Evolutionary conservation across 2,797 vertebrate species (phyloP).

Genomic region (Coccyzus lansbergi): DNA sequence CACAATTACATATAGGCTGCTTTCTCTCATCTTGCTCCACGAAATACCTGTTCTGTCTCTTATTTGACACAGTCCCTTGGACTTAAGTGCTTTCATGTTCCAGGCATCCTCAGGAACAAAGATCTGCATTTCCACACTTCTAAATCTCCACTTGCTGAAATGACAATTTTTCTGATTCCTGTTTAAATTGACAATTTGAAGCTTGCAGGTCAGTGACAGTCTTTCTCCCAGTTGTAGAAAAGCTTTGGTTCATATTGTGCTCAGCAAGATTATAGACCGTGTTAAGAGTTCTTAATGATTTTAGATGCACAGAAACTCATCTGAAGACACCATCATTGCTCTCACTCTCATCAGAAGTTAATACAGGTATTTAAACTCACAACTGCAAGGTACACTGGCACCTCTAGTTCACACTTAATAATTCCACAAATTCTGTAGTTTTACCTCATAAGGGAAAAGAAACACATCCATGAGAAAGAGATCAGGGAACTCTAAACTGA

Average conservation of each 20-base stretch:
- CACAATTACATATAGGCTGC: not conserved
- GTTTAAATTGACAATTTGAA: not conserved
- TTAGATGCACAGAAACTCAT: not conserved
- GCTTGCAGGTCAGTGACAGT: not conserved
- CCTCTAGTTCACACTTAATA: not conserved
- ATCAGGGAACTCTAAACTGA: not conserved
- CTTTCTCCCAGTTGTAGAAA: not conserved
- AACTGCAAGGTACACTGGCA: not conserved
- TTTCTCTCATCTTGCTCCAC: not conserved
- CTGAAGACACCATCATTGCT: not conserved
- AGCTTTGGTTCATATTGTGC: not conserved
- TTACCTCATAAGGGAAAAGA: not conserved
- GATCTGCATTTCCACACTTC: not conserved
- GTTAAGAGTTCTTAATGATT: not conserved
- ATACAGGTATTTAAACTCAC: not conserved
- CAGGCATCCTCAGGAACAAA: rapidly evolving
- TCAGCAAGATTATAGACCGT: not conserved
- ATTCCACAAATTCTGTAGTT: not conserved
- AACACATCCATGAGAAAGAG: not conserved
- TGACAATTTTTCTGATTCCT: rapidly evolving
- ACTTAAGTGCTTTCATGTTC: not conserved
- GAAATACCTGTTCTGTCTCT: not conserved
- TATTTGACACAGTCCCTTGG: not conserved
- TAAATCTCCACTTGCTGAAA: not conserved
- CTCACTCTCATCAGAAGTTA: not conserved